Evolutionary conservation across 2,113 vertebrate species (phyloP), one percentile per base, ranked within the genome.

Genomic region (Suncus etruscus): DNA sequence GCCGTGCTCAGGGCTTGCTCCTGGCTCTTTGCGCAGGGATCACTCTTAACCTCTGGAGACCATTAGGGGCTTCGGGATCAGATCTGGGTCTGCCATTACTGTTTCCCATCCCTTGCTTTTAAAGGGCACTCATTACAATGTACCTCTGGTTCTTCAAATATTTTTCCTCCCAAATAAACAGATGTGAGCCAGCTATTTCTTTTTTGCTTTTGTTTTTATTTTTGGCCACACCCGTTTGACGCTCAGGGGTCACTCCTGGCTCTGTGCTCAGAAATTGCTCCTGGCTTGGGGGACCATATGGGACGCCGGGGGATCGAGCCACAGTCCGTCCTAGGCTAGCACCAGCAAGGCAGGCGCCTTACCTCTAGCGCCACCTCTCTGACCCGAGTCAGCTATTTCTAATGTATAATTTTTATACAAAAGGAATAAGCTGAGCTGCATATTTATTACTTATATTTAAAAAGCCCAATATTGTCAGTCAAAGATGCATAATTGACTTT

Each of bases 101-200:
- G 6, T 25, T 25, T 66, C 58, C 18, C 1, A 22, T 20, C 54
- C 18, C 58, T 72, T 72, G 20, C 29, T 87, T 91, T 84, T 80
- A 84, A 25, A 87, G 63, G 83, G 16, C 9, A 80, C 29, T 84
- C 83, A 70, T 87, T 92, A 87, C 65, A 70, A 93, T 66, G 81
- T 81, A 47, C 16, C 1, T 94, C 31, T 66, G 63, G 70, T 93
- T 91, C 18, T 86, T 81, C 4, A 22, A 39, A 15, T 87, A 20
- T 16, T 58, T 22, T 11, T 39, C 16, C 39, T 29, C 2, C n/a
- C 63, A 63, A 50, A 77, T 72, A 29, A 54, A 65, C 16, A 73
- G 63, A 63, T 72, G 85, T 50, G 93, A 93, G 82, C 75, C 48
- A 70, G 11, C 93, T 73, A 63, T 77, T n/a, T 82, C 80, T 73